Base-by-base conservation (phyloP, 37 sponge, comb jelly and placozoan genomes). In the Haliclona indistincta region DNA sequence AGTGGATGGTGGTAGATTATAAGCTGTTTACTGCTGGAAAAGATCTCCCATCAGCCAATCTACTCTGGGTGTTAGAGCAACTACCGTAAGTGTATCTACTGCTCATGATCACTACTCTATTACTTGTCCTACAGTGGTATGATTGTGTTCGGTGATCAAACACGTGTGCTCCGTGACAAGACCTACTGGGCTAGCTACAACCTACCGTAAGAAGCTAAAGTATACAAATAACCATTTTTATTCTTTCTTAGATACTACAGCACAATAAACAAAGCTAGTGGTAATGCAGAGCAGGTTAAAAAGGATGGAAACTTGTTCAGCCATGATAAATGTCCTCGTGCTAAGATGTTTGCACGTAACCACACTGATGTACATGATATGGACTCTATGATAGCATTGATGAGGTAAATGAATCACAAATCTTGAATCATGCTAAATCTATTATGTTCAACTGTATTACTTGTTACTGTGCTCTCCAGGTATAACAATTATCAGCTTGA, bases 1-100 rank as follows among this genome's bases (percentile, higher is more conserved):
- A 98, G 82, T 98, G 99, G 99, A 98, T 98, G 99, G 71, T 98
- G 17, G 71, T 92, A 11, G 96, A 98, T 60, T 98, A 95, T 73
- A 98, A 98, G 26, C 73, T 64, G 56, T 95, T 98, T 55, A 38
- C 62, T 4, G 71, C 64, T 33, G 76, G 84, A 2, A 30, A 71
- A 1, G 44, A 52, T 19, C 51, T 60, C 22, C 60, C 81, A 2
- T 2, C 34, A 7, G 72, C 75, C 33, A 78, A 70, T 38, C 76
- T 89, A 0, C 73, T 98, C 22, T 95, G 87, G 78, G 84, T 95
- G 4, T 76, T 98, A 38, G 99, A 98, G 68, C 99, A 98, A 49
- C 51, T 98, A 13, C 99, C 99, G 75, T 78, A 63, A 41, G 43
- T 3, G n/a, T n/a, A n/a, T n/a, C n/a, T n/a, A n/a, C n/a, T n/a